phyloP scores from a whole-genome alignment of 53 echinoderm and acorn worm genomes.

The Crossaster papposus region DNA sequence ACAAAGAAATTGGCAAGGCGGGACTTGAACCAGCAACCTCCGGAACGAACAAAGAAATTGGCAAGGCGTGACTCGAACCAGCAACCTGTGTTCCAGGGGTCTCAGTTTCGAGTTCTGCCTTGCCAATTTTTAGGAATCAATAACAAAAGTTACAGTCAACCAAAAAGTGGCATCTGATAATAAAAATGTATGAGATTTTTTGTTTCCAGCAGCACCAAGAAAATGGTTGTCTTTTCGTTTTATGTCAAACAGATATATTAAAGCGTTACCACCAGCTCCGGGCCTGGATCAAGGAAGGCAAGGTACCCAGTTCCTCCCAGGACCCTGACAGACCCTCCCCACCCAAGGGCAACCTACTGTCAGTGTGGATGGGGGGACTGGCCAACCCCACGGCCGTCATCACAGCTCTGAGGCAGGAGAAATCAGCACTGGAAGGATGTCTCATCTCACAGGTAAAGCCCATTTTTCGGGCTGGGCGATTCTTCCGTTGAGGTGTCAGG shows the following conservation, averaged over 20 bases:
- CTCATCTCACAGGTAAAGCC: slow-evolving; percentile 82
- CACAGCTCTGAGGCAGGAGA: slow-evolving; percentile 86
- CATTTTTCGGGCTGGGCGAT: too few species aligned
- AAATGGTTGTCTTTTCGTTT: not conserved
- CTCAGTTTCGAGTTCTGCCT: too few species aligned
- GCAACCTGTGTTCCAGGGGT: too few species aligned
- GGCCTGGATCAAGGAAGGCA: slow-evolving; percentile 91
- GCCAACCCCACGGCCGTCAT: slow-evolving; percentile 89
- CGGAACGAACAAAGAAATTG: too few species aligned
- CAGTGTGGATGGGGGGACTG: slow-evolving; percentile 92
- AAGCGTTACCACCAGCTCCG: slow-evolving; percentile 83
- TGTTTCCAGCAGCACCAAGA: not conserved
- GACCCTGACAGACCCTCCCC: slow-evolving; percentile 50
- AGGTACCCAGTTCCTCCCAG: slow-evolving; percentile 82
- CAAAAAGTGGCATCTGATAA: too few species aligned
- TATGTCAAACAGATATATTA: slow-evolving; percentile 61
- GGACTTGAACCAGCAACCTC: too few species aligned
- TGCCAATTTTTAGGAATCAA: too few species aligned
- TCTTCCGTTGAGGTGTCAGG: too few species aligned
- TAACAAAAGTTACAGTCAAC: too few species aligned
- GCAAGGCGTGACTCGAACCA: too few species aligned
- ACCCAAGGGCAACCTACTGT: slow-evolving; percentile 80
- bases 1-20: too few species aligned
- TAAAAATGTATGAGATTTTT: too few species aligned
- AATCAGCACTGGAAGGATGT: slow-evolving; percentile 76